Evolutionary conservation across 2,113 vertebrate genomes (phyloP), one percentile per base, ranked within the genome.

Genomic region (Mionectes macconnelli): DNA sequence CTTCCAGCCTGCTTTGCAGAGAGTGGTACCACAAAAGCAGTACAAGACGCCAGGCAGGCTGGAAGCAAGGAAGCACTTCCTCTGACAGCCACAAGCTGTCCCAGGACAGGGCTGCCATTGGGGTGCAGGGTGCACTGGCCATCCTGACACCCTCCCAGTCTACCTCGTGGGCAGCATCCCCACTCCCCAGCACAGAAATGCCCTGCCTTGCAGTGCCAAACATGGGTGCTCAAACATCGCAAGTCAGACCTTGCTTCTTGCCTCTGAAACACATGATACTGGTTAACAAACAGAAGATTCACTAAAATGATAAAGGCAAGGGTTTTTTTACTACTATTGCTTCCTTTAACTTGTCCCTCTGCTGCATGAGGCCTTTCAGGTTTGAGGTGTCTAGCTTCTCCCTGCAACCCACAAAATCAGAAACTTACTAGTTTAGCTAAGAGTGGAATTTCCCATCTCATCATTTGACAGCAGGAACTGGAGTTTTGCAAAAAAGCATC

Each of bases 81-180:
- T 68, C 24, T 0, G 0, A 39, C 47, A 49, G 49, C 30, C 0
- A 0, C n/a, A 59, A 63, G 17, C 27, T 2, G 1, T 8, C 24
- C 12, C 2, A 4, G 0, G 0, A 31, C 39, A 63, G n/a, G 50
- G 64, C 40, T 89, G 37, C n/a, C 3, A 3, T 0, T 1, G 3
- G 25, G 52, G 53, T 6, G 30, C 28, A 76, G 57, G 8, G 7
- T 11, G 4, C 4, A 1, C 20, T 4, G 2, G 33, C 19, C 3
- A 1, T 14, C n/a, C 49, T 10, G 4, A 23, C 3, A 8, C 16
- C 1, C 14, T 69, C 33, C 28, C 59, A 81, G 73, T 21, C 40
- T 28, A 30, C 24, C 25, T 45, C 4, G 2, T 0, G 0, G 52
- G 57, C 47, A 87, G 69, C 27, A 72, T 6, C 35, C 62, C 72